Conservation (phyloP, 2,113 vertebrate species). For the Salvator merianae region DNA sequence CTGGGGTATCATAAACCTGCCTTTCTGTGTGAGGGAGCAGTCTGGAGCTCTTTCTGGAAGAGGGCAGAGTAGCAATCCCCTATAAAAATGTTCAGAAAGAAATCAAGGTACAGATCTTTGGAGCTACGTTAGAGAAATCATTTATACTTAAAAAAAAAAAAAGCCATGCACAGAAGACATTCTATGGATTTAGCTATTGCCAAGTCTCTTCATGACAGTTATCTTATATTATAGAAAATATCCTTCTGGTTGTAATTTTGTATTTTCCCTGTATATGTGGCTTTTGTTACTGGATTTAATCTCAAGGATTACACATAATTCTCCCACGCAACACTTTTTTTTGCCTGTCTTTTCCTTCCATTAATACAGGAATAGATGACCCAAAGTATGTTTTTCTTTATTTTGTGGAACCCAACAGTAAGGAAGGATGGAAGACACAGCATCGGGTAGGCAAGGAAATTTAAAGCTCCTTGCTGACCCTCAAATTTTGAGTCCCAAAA, state of each 20-base stretch:
- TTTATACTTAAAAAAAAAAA: not conserved
- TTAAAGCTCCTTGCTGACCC: too few relatives aligned
- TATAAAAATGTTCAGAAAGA: conserved; percentile 30
- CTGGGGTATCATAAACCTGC: conserved; percentile 66
- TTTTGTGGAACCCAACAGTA: not conserved
- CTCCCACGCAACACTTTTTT: not conserved
- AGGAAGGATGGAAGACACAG: too few relatives aligned
- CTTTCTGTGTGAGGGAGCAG: conserved; percentile 19
- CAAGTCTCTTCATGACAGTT: too few relatives aligned
- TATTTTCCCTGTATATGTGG: not conserved
- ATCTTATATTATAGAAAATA: not conserved
- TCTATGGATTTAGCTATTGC: not conserved
- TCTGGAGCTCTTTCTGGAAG: conserved; percentile 27
- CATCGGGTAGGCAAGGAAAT: too few relatives aligned
- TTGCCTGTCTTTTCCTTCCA: too few relatives aligned
- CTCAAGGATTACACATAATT: too few relatives aligned
- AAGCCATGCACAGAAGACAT: not conserved
- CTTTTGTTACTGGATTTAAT: not conserved
- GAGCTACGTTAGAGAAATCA: not conserved
- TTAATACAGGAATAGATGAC: too few relatives aligned
- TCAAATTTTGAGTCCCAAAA: too few relatives aligned
- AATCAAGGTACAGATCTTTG: not conserved
- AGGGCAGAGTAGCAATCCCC: not conserved
- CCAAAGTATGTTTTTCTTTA: not conserved
- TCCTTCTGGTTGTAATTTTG: not conserved